Percentiles rank a stretch among this genome's conserved stretches.
Evolutionary conservation across 2,888 invertebrate species (phyloP).

Genomic region (Apamea crenata): DNA sequence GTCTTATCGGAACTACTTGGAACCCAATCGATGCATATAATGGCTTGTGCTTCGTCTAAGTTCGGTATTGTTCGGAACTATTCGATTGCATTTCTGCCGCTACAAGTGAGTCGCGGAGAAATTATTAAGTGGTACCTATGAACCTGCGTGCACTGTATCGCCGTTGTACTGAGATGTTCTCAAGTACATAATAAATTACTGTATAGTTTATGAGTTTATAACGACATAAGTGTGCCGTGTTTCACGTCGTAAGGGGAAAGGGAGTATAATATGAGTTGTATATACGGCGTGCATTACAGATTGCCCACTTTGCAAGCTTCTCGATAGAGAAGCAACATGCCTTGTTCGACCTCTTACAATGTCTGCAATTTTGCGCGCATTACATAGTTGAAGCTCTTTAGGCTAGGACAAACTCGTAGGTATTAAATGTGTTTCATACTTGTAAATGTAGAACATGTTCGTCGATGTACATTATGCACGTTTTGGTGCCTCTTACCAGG

Average conservation of each 20-base stretch:
- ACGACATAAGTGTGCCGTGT: not conserved
- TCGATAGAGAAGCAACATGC: not conserved
- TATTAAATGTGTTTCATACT: not conserved
- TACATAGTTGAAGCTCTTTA: not conserved
- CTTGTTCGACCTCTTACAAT: not conserved
- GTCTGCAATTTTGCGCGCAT: not conserved
- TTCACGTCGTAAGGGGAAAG: not conserved
- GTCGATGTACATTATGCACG: not conserved
- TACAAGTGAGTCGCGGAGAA: constrained; percentile 30
- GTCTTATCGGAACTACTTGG: constrained; percentile 48
- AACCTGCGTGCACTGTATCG: constrained; percentile 11
- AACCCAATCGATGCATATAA: constrained; percentile 56
- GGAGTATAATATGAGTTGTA: not conserved
- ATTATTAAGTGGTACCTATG: constrained; percentile 40
- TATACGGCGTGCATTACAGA: not conserved
- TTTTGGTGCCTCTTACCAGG: not conserved
- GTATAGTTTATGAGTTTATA: constrained; percentile 13
- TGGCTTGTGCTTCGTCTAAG: constrained; percentile 46
- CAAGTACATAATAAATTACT: constrained; percentile 8
- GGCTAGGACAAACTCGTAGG: not conserved
- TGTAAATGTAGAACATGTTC: not conserved
- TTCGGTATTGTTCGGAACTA: constrained; percentile 56
- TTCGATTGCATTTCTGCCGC: constrained; percentile 56
- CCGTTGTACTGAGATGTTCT: constrained; percentile 11
- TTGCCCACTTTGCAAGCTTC: not conserved